Evolutionary conservation across 2,797 vertebrate genomes (phyloP).

Genomic region (Trematomus bernacchii): DNA sequence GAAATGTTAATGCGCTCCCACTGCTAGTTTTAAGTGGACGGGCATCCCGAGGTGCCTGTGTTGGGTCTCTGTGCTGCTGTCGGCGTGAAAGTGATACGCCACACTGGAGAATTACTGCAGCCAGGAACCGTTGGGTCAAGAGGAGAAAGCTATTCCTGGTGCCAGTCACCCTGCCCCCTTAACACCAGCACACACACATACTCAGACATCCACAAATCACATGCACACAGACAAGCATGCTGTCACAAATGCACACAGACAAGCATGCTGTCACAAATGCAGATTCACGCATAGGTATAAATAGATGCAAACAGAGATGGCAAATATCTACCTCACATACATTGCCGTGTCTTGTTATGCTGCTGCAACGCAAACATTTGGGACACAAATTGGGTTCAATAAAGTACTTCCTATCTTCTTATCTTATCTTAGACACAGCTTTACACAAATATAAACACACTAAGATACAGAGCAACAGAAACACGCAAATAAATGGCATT

Average conservation of each 20-base stretch:
- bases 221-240: no score
- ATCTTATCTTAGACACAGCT: no score
- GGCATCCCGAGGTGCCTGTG: conserved; percentile 66
- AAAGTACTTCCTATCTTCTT: no score
- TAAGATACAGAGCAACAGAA: no score
- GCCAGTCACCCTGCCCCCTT: background rate
- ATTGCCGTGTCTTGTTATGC: no score
- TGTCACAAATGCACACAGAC: background rate
- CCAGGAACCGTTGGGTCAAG: conserved; percentile 44
- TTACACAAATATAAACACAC: no score
- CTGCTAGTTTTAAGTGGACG: conserved; percentile 77
- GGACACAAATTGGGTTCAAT: no score
- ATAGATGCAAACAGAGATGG: no score
- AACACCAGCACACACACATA: background rate
- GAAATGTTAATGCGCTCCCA: conserved; percentile 79
- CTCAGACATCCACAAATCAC: background rate
- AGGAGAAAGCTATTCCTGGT: conserved; percentile 58
- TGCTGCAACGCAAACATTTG: no score
- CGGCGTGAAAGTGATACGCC: conserved; percentile 59
- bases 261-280: no score
- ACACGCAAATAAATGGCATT: no score
- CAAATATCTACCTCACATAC: conserved; percentile 3
- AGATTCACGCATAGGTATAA: no score
- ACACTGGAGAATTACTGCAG: conserved; percentile 51
- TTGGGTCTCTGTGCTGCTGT: conserved; percentile 64